Conservation (phyloP, 2,113 vertebrate genomes). For the Accipiter cooperii region DNA sequence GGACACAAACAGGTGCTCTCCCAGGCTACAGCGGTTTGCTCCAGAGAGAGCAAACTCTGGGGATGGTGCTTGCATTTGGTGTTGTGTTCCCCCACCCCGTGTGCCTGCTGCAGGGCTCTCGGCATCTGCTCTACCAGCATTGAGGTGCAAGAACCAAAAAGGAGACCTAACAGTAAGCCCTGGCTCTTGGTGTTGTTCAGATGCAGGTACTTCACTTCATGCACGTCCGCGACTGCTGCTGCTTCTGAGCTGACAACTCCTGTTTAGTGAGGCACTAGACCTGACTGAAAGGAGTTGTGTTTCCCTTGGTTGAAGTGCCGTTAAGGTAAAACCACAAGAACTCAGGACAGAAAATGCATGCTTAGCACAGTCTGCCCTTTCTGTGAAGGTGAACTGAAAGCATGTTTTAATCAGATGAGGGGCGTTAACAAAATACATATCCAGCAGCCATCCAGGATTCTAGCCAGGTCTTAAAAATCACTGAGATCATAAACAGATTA, state of each 20-base stretch:
- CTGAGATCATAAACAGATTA: not conserved
- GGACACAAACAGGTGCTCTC: fast-evolving
- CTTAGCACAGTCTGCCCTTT: not conserved
- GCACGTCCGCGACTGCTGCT: fast-evolving
- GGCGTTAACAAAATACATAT: not conserved
- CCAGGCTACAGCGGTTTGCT: not conserved
- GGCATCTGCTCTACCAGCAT: not conserved
- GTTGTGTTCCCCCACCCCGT: not conserved
- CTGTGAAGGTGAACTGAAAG: not conserved
- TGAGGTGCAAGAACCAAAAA: not conserved
- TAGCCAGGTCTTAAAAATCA: not conserved
- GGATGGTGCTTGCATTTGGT: fast-evolving
- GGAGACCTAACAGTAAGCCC: not conserved
- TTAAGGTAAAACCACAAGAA: not conserved
- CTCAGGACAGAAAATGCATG: fast-evolving
- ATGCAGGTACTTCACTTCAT: not conserved
- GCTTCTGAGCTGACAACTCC: not conserved
- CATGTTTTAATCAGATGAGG: not conserved
- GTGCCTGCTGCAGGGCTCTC: not conserved
- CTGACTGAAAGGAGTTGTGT: not conserved
- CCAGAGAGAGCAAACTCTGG: not conserved
- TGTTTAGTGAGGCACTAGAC: not conserved
- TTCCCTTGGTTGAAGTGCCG: fast-evolving
- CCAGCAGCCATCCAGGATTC: not conserved
- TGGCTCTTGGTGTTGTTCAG: not conserved